Percentiles rank a stretch among this genome's conserved stretches.
phyloP scores from a whole-genome alignment of 2,113 vertebrate species.

The Channa argus region DNA sequence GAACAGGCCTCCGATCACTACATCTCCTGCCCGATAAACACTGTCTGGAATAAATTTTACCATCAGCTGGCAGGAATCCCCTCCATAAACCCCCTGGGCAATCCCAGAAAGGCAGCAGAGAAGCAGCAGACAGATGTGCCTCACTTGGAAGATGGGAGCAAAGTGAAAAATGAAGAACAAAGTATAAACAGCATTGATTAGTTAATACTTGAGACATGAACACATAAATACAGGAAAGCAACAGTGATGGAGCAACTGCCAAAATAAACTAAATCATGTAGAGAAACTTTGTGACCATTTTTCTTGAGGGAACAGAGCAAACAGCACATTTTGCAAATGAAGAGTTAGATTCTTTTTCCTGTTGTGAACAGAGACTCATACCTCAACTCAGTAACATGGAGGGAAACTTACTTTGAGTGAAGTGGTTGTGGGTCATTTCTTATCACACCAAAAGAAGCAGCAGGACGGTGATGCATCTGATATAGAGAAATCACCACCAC shows the following conservation, averaged over 20 bases:
- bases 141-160: constrained; percentile 16
- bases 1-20: constrained; percentile 70
- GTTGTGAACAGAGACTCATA: neutral
- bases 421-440: constrained; percentile 19
- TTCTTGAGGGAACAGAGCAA: neutral
- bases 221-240: constrained; percentile 1
- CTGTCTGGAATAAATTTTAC: constrained; percentile 56
- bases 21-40: constrained; percentile 64
- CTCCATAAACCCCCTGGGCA: constrained; percentile 14
- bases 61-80: constrained; percentile 50
- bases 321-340: neutral
- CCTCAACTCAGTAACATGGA: neutral
- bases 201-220: neutral
- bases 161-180: constrained; percentile 9
- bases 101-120: constrained; percentile 38
- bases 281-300: neutral
- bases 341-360: neutral
- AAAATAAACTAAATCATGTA: neutral
- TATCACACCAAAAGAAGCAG: constrained; percentile 22
- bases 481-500: constrained; percentile 46
- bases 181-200: constrained; percentile 27
- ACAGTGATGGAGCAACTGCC: neutral
- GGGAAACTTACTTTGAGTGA: neutral
- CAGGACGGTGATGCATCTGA: constrained; percentile 17
- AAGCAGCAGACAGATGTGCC: constrained; percentile 45